Conservation (phyloP, 1,140 invertebrate species). For the Marisa cornuarietis region DNA sequence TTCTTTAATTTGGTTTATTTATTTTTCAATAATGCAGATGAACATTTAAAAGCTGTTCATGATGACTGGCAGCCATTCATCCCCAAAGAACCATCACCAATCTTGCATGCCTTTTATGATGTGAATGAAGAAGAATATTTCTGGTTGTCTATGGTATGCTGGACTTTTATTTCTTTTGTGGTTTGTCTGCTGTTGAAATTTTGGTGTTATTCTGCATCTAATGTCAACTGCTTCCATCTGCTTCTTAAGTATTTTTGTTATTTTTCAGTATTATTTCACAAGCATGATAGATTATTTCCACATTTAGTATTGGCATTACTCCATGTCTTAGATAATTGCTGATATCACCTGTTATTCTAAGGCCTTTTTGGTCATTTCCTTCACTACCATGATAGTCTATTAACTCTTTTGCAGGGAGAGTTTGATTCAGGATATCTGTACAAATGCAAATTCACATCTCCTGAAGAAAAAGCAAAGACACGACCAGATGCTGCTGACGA, state of each 20-base stretch:
- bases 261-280: no score
- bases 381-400: no score
- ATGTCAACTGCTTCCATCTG: no score
- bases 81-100: conserved; percentile 60
- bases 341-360: no score
- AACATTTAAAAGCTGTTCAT: conserved; percentile 29
- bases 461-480: conserved; percentile 42
- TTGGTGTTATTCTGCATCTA: no score
- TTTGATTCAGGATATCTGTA: conserved; percentile 82
- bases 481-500: conserved; percentile 49
- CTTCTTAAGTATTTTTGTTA: no score
- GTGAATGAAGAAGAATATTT: conserved; percentile 53
- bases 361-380: no score
- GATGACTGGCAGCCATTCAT: conserved; percentile 64
- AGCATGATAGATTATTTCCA: no score
- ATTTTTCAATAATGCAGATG: conserved; percentile 1
- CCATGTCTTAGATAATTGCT: no score
- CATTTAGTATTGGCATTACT: no score
- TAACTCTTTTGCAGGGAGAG: conserved; percentile 67
- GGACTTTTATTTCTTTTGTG: neutral
- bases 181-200: neutral
- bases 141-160: conserved; percentile 65
- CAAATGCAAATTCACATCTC: conserved; percentile 68
- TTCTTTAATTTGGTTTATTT: no score
- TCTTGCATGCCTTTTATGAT: conserved; percentile 60